Conservation (phyloP, 1,140 invertebrate genomes). For the Drosophila varians region DNA sequence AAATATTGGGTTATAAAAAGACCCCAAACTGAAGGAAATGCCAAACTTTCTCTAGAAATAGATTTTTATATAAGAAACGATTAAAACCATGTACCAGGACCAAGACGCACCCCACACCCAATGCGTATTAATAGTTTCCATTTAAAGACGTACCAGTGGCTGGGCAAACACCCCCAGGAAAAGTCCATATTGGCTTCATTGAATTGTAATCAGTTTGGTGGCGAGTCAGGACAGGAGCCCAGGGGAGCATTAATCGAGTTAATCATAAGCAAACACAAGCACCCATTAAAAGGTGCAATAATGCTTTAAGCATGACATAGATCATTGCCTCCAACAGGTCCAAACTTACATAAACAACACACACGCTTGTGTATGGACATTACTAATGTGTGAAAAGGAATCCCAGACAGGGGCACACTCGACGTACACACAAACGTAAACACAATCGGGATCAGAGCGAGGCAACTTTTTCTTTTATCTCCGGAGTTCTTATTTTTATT, state of each 20-base stretch:
- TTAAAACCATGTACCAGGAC: neutral
- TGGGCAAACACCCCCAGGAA: neutral
- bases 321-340: conserved; percentile 59
- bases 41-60: too few species aligned
- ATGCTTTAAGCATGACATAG: conserved; percentile 27
- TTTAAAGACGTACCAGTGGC: neutral
- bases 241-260: conserved; percentile 18
- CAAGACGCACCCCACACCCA: neutral
- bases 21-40: too few species aligned
- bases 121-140: neutral
- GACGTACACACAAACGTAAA: neutral
- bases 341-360: conserved; percentile 30
- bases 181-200: neutral
- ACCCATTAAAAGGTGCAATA: conserved; percentile 41
- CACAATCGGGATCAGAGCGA: conserved; percentile 47
- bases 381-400: conserved; percentile 15
- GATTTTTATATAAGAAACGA: too few species aligned
- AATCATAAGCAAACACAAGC: conserved; percentile 25
- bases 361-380: conserved; percentile 22
- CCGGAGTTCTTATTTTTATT: conserved; percentile 54
- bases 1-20: too few species aligned
- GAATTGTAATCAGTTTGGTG: neutral
- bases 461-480: conserved; percentile 70
- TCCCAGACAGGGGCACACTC: conserved; percentile 28
- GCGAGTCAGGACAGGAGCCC: neutral